Percentiles rank a stretch among this genome's conserved stretches.
phyloP scores from a whole-genome alignment of 2,888 invertebrate species.

The Drosophila tripunctata region DNA sequence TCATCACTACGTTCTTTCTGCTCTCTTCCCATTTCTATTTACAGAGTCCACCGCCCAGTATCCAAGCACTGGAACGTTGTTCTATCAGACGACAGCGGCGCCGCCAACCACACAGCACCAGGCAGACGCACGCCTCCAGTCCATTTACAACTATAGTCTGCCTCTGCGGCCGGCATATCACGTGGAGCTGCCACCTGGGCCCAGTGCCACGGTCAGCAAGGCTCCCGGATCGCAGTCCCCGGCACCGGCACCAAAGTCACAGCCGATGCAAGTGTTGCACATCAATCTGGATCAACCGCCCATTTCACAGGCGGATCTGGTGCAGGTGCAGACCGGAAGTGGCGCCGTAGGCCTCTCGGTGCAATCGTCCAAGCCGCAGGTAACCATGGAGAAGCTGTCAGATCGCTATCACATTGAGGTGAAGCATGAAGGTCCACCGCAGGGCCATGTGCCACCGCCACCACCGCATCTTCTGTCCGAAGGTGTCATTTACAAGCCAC shows the following conservation, averaged over 20 bases:
- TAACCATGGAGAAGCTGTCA: constrained; percentile 83
- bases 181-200: constrained; percentile 79
- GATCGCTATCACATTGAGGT: constrained; percentile 83
- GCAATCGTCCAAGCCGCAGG: constrained; percentile 81
- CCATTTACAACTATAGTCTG: constrained; percentile 82
- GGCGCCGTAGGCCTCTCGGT: constrained; percentile 52
- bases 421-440: constrained; percentile 77
- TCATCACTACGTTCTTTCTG: neutral
- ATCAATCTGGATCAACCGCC: constrained; percentile 83
- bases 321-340: constrained; percentile 58
- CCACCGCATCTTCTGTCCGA: constrained; percentile 80
- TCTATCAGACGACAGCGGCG: constrained; percentile 85
- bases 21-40: constrained; percentile 30
- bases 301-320: constrained; percentile 76
- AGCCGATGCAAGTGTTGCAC: constrained; percentile 82
- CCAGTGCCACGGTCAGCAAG: constrained; percentile 74
- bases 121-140: constrained; percentile 80
- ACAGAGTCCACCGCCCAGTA: constrained; percentile 85
- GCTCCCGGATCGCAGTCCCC: constrained; percentile 72
- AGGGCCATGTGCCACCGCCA: constrained; percentile 74
- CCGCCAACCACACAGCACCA: constrained; percentile 83
- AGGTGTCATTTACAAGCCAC: constrained; percentile 81
- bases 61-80: constrained; percentile 85
- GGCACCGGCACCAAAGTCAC: constrained; percentile 76
- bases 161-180: constrained; percentile 83